These are phyloP conservation scores for Piezodorus guildinii DNA, from an alignment of 1,140 invertebrate genomes.

Conservation along the genomic window DNA sequence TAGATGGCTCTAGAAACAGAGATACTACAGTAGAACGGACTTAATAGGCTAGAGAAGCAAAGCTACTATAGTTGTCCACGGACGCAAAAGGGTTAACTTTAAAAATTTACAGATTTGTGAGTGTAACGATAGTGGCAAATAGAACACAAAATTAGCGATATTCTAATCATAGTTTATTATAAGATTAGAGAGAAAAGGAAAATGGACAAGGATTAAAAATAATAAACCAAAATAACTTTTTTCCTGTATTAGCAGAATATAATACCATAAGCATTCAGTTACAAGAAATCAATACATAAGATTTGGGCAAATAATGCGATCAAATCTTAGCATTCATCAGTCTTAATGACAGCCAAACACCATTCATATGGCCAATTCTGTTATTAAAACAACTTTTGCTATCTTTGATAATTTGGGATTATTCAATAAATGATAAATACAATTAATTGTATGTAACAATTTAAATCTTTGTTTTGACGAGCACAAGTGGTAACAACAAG, in stretches of 20 bases:
- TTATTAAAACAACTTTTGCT: not conserved
- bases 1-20: too few species aligned
- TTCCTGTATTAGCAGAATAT: conserved; percentile 6
- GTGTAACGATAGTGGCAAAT: too few species aligned
- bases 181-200: too few species aligned
- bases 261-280: not conserved
- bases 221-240: too few species aligned
- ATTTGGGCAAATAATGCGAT: not conserved
- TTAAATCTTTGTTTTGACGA: not conserved
- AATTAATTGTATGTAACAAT: not conserved
- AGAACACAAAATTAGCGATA: too few species aligned
- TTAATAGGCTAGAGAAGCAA: too few species aligned
- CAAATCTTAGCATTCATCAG: conserved; percentile 7
- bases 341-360: conserved; percentile 12
- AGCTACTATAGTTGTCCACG: too few species aligned
- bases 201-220: too few species aligned
- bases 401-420: not conserved
- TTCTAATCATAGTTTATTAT: too few species aligned
- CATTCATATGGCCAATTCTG: conserved; percentile 1
- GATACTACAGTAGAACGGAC: too few species aligned
- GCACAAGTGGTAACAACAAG: conserved; percentile 6
- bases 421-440: conserved; percentile 1
- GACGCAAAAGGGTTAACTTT: too few species aligned
- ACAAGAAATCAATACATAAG: not conserved
- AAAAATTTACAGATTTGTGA: too few species aligned